A percentile compares a stretch with the other conserved stretches of the same genome.
These are phyloP conservation scores for Anthoscopus minutus DNA, from an alignment of 2,113 vertebrate genomes.

Conservation along the genomic window DNA sequence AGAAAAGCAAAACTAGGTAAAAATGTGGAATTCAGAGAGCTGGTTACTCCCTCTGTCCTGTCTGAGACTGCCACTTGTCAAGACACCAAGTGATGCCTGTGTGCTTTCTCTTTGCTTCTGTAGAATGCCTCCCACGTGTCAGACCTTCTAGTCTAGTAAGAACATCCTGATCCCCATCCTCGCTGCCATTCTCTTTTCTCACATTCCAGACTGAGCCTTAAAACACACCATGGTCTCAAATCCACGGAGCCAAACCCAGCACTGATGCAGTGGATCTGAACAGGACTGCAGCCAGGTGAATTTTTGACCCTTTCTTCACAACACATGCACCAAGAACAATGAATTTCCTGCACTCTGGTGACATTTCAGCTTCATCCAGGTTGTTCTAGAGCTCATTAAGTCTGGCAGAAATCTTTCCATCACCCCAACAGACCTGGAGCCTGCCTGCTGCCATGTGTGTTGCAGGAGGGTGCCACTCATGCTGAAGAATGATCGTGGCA, in stretches of 20 bases:
- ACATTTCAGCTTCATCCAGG: background rate
- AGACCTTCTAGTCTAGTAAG: background rate
- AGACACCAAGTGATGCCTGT: background rate
- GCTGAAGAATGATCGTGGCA: fast-evolving
- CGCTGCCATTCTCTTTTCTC: background rate
- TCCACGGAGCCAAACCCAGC: background rate
- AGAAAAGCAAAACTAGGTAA: background rate
- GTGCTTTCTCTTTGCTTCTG: background rate
- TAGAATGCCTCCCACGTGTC: fast-evolving
- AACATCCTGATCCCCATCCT: background rate
- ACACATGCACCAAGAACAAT: fast-evolving
- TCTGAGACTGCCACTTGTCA: background rate
- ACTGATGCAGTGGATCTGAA: fast-evolving
- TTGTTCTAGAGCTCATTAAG: background rate
- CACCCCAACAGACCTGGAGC: background rate
- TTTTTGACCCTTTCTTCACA: background rate
- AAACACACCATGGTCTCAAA: background rate
- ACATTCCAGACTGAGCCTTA: background rate
- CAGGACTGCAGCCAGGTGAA: background rate
- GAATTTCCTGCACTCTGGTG: background rate
- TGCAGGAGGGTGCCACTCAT: background rate
- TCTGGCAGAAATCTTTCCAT: background rate
- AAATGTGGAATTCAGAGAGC: background rate
- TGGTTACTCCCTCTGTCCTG: background rate
- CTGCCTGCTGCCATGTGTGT: background rate